phyloP scores from a whole-genome alignment of 2,113 vertebrate genomes.

The Lycaon pictus region DNA sequence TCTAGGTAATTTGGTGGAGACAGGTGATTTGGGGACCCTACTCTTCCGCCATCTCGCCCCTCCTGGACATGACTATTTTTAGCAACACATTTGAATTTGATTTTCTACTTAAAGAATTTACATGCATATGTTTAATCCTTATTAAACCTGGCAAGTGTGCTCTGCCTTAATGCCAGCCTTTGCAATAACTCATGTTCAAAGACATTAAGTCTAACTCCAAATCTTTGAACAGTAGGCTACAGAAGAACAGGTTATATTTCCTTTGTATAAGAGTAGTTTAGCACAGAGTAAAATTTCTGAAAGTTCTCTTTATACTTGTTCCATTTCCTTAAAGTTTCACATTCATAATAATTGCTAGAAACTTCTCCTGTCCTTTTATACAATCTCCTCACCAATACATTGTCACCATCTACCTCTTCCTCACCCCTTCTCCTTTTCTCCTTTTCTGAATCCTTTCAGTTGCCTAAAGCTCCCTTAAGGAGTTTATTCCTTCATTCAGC shows the following conservation, averaged over 20 bases:
- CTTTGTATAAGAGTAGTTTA: neutral
- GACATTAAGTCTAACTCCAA: neutral
- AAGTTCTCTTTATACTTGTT: neutral
- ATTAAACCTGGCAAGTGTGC: neutral
- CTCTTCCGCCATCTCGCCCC: too few relatives aligned
- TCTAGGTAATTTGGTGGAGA: too few relatives aligned
- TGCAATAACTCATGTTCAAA: neutral
- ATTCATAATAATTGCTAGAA: neutral
- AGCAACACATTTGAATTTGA: neutral
- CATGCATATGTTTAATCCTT: neutral
- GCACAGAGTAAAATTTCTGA: neutral
- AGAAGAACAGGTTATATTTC: neutral
- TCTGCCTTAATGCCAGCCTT: neutral
- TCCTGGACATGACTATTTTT: neutral
- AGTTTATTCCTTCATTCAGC: neutral
- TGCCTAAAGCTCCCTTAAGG: neutral
- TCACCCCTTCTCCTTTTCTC: neutral
- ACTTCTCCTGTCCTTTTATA: neutral
- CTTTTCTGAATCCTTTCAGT: neutral
- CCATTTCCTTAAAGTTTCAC: neutral
- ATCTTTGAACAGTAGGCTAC: neutral
- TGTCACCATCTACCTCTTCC: neutral
- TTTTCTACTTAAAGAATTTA: constrained; percentile 42
- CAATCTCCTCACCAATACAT: neutral
- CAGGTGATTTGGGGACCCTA: too few relatives aligned